Base-by-base conservation (phyloP, 2,113 vertebrate species). In the Lethenteron camtschaticum region DNA sequence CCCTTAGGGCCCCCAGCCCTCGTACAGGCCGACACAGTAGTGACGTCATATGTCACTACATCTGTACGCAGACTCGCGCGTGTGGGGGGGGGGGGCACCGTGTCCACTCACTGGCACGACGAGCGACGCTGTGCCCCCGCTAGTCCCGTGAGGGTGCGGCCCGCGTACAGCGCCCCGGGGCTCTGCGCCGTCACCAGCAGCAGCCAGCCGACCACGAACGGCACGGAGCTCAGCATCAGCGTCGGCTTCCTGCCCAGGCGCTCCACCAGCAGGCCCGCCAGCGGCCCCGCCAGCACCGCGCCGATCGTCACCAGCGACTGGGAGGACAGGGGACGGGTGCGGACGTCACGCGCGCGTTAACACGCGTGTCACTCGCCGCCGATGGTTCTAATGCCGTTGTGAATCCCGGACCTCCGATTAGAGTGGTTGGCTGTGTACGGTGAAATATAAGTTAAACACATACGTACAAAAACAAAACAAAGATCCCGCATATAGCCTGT, bases 251-350 rank as follows among this genome's bases (percentile, higher is more conserved):
- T 82, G 16, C 91, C 91, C 6, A 81, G 73, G 75, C 75, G 81
- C 70, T 85, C 87, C 78, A 95, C 83, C 57, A 92, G 72, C 82
- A 81, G 89, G 57, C 87, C 88, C 8, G 86, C 90, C 9, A 96
- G 73, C 20, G 89, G 73, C 57, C 88, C 88, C 3, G 88, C 89
- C 0, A 74, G 70, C 9, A 86, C 88, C 2, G 90, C 91, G 1
- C 90, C 88, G 70, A 96, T 66, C 1, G 89, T 87, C 75, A 95
- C 86, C n/a, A 91, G 70, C 69, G 90, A 91, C 91, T 95, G 75
- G 9, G 70, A 24, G 69, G 14, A 71, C 74, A 1, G 70, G 70
- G 68, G 11, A 14, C 10, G 16, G n/a, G 63, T 9, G 10, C 8
- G 63, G 63, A 24, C 9, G 63, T n/a, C 13, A 18, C 13, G 59